Evolutionary conservation across 1,140 invertebrate genomes (phyloP), one percentile per base, ranked within the genome.

Genomic region (Cotesia vestalis): DNA sequence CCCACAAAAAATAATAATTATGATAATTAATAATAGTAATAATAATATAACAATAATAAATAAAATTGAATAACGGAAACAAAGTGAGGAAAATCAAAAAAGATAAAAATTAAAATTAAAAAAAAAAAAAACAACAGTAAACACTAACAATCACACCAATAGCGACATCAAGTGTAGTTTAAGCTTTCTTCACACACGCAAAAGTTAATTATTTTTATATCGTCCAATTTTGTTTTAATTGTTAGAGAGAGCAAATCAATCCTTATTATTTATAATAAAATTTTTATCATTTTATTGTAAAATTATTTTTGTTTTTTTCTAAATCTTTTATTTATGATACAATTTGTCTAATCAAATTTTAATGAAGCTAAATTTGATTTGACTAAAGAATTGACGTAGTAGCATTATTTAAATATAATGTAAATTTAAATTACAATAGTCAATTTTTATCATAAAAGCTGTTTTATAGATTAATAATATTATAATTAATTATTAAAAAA

Each of bases 161-260:
- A 86, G 84, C 85, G 84, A 86, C 85, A 87, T 81, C 85, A 86
- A 86, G 83, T 84, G 83, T 85, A 86, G 83, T 85, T 83, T 85
- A 86, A 87, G 85, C 85, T 80, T 82, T 84, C 78, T 83, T 80
- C 84, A 85, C 84, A 85, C 83, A 85, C 83, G 85, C 83, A 85
- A 85, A 81, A 75, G 81, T 85, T 84, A 76, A 76, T 71, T 60
- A 64, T 71, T 36, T 61, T 64, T 71, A 51, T 52, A 38, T 66
- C 12, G 35, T 34, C 12, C 40, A 63, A 35, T 63, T 34, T 66
- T 51, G 3, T 78, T 81, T 76, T 73, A 77, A 75, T 82, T 78
- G 83, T 85, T 84, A 85, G 82, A 71, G 74, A 20, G 62, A 55
- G 46, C 69, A 36, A 35, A n/a, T 35, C 64, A 17, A 53, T 35